These are phyloP conservation scores for Pristionchus fissidentatus DNA, from an alignment of 2,888 invertebrate species.

Conservation along the genomic window DNA sequence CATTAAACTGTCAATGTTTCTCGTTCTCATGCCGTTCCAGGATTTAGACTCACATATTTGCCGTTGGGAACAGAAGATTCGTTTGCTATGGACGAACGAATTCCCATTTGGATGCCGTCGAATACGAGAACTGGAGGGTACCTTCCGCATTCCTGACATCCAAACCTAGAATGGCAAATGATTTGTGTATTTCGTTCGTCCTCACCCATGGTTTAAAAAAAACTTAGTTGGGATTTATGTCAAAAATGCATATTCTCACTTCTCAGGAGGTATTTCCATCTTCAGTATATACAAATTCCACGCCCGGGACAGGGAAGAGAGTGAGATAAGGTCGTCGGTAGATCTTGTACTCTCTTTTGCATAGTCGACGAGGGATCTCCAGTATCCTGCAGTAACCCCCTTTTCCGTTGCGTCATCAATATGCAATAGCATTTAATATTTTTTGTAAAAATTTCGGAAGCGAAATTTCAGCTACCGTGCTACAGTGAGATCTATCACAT, in stretches of 20 bases:
- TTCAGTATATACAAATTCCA: neutral
- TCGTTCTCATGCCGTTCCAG: neutral
- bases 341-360: neutral
- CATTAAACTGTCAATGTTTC: no score
- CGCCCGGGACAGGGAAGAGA: neutral
- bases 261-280: neutral
- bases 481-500: no score
- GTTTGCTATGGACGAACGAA: neutral
- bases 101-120: neutral
- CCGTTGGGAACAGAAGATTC: neutral
- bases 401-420: no score
- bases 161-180: neutral
- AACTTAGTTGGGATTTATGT: no score
- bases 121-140: neutral
- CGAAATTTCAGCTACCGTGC: no score
- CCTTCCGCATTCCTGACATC: neutral
- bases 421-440: no score
- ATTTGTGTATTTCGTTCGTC: neutral
- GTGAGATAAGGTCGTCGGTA: neutral
- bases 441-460: no score
- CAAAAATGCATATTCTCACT: no score
- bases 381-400: neutral
- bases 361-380: neutral
- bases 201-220: no score
- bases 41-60: neutral